Percentiles rank a stretch among this genome's conserved stretches.
phyloP scores from a whole-genome alignment of 2,113 vertebrate genomes.

The Pelodiscus sinensis region DNA sequence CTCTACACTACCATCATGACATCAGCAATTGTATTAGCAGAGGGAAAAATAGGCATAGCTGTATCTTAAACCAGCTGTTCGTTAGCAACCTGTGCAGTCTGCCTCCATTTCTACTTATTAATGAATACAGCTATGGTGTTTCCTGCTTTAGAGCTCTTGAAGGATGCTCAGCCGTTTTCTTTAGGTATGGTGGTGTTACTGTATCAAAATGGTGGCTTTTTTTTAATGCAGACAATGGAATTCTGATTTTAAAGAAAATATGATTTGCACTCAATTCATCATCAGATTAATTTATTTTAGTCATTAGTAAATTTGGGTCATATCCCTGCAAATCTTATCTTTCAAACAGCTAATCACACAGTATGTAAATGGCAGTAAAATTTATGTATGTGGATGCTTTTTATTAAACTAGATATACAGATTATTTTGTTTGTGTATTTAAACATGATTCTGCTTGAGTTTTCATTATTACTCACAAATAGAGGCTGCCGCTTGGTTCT shows the following conservation, averaged over 20 bases:
- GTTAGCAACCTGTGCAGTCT: conserved; percentile 42
- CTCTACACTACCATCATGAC: conserved; percentile 71
- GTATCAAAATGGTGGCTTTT: conserved; percentile 61
- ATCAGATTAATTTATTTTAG: neutral
- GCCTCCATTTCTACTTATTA: conserved; percentile 56
- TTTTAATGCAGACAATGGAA: conserved; percentile 2
- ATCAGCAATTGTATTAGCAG: conserved; percentile 69
- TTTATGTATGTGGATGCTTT: neutral
- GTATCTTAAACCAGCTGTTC: conserved; percentile 61
- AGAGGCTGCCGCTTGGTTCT: conserved; percentile 12
- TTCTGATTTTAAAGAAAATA: conserved; percentile 41
- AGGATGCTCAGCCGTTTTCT: neutral
- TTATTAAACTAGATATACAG: neutral
- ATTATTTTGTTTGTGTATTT: conserved; percentile 8
- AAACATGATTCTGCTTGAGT: conserved; percentile 1
- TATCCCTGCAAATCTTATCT: neutral
- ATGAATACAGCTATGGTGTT: neutral
- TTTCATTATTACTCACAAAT: conserved; percentile 23
- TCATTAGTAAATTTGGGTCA: neutral
- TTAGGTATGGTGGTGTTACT: conserved; percentile 21
- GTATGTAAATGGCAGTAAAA: conserved; percentile 11
- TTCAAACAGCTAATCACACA: neutral
- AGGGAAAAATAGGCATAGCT: conserved; percentile 57
- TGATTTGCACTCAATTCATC: neutral
- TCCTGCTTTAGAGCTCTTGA: conserved; percentile 29